These are phyloP conservation scores for Campylorhamphus procurvoides DNA, from an alignment of 2,113 vertebrate genomes.

Conservation along the genomic window DNA sequence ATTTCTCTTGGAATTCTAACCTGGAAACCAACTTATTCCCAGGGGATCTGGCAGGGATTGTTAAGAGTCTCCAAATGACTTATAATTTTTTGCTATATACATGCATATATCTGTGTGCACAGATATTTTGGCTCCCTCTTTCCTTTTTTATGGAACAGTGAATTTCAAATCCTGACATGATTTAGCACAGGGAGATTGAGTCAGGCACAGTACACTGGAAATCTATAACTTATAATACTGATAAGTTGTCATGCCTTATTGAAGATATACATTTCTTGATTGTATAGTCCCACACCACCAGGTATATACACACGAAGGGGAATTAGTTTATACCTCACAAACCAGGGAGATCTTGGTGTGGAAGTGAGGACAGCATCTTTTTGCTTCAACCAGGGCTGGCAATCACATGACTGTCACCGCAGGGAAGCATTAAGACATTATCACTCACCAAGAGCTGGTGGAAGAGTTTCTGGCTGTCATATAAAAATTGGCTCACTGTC, in stretches of 20 bases:
- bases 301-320: background rate
- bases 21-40: background rate
- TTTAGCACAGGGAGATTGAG: constrained; percentile 18
- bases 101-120: background rate
- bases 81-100: background rate
- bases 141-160: constrained; percentile 7
- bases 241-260: background rate
- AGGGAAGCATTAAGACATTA: background rate
- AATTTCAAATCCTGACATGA: constrained; percentile 31
- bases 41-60: background rate
- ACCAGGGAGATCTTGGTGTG: background rate
- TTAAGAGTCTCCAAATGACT: background rate
- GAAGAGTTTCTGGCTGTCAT: constrained; percentile 9
- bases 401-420: background rate
- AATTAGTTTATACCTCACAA: background rate
- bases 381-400: background rate
- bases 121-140: background rate
- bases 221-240: constrained; percentile 14
- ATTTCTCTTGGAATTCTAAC: background rate
- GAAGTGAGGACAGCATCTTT: background rate
- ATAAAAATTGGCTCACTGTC: background rate
- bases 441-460: background rate
- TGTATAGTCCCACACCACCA: background rate
- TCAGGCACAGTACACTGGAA: background rate
- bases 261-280: constrained; percentile 3